Evolutionary conservation across 2,888 invertebrate genomes (phyloP).

Genomic region (Coenonympha arcania): DNA sequence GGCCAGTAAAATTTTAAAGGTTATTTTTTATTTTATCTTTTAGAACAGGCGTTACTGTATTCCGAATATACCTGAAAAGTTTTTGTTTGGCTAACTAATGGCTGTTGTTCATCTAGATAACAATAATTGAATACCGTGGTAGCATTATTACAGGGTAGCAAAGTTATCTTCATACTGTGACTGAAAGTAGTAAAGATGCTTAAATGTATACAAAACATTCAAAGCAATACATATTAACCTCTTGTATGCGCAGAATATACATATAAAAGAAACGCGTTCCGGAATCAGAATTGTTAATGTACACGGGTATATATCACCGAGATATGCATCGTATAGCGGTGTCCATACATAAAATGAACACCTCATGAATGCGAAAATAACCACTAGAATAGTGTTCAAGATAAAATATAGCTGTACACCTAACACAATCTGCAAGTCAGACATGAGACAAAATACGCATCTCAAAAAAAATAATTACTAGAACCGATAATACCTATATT

Average conservation of each 20-base stretch:
- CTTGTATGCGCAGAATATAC: not conserved
- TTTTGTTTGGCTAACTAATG: not conserved
- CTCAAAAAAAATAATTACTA: conserved; percentile 8
- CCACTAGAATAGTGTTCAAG: conserved; percentile 6
- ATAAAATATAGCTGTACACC: conserved; percentile 7
- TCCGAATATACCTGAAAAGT: not conserved
- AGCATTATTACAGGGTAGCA: too few species aligned
- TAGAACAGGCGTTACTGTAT: not conserved
- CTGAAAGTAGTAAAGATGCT: too few species aligned
- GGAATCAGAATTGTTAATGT: conserved; percentile 12
- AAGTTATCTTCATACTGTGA: too few species aligned
- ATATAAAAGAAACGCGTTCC: conserved; percentile 13
- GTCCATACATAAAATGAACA: conserved; percentile 20
- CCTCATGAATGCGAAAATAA: conserved; percentile 25
- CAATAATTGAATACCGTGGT: too few species aligned
- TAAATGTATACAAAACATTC: not conserved
- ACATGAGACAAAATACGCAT: not conserved
- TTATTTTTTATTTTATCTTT: conserved; percentile 10
- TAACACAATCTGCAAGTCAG: too few species aligned
- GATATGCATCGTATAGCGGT: conserved; percentile 20
- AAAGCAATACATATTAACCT: not conserved
- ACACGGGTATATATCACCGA: conserved; percentile 14
- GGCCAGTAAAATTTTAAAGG: conserved; percentile 14
- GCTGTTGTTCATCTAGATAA: not conserved
- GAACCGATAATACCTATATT: not conserved